Conservation (phyloP, 2,797 vertebrate species). For the Poeciliopsis turneri region DNA sequence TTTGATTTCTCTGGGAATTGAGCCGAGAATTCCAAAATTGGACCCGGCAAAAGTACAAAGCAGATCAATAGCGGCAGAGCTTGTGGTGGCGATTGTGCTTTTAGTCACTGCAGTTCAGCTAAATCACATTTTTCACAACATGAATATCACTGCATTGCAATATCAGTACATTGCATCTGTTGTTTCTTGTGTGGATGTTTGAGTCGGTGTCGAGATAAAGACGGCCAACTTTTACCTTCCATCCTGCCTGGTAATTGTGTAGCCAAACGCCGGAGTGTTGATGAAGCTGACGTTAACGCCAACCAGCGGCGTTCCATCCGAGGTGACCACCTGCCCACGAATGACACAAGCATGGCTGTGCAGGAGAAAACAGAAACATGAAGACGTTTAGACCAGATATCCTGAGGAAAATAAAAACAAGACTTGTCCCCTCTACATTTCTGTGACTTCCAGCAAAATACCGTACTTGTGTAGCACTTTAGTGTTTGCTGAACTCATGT, state of each 20-base stretch:
- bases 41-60: constrained; percentile 70
- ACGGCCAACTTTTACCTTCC: constrained; percentile 85
- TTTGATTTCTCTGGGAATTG: constrained; percentile 78
- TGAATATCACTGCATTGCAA: constrained; percentile 33
- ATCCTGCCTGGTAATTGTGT: constrained; percentile 95
- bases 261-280: constrained; percentile 91
- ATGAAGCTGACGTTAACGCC: constrained; percentile 98
- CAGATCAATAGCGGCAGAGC: constrained; percentile 70
- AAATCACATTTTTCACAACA: constrained; percentile 45
- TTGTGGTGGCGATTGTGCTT: constrained; percentile 62
- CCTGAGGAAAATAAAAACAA: not conserved
- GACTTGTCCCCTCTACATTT: not conserved
- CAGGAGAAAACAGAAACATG: not conserved
- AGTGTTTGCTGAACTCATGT: too few relatives aligned
- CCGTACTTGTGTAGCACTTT: not conserved
- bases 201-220: not conserved
- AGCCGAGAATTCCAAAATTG: constrained; percentile 75
- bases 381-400: not conserved
- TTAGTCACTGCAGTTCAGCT: constrained; percentile 49
- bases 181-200: constrained; percentile 5
- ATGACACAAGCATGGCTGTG: constrained; percentile 95
- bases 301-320: constrained; percentile 94
- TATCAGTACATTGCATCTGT: not conserved
- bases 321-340: constrained; percentile 96
- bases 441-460: not conserved